A percentile compares a stretch with the other conserved stretches of the same genome.
phyloP scores from a whole-genome alignment of 2,797 vertebrate species.

The Pygocentrus nattereri region DNA sequence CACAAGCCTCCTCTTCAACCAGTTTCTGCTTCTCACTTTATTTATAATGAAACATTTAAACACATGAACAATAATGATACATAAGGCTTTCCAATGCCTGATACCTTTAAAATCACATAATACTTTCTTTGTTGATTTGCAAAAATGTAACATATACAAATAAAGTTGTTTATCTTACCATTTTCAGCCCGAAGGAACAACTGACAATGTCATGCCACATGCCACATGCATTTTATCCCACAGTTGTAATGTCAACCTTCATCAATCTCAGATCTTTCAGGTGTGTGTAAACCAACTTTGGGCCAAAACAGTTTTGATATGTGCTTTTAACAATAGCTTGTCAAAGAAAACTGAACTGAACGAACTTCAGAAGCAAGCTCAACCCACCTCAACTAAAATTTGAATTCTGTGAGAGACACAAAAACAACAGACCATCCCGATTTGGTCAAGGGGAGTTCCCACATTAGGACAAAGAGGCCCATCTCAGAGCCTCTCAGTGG shows the following conservation, averaged over 20 bases:
- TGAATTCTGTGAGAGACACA: neutral
- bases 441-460: neutral
- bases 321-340: too few species aligned
- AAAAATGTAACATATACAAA: neutral
- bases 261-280: neutral
- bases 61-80: neutral
- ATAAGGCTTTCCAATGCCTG: neutral
- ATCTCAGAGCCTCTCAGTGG: constrained; percentile 32
- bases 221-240: too few species aligned
- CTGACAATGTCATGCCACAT: neutral
- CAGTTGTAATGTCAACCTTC: neutral
- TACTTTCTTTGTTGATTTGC: neutral
- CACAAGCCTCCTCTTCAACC: neutral
- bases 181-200: too few species aligned
- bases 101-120: too few species aligned
- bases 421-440: neutral
- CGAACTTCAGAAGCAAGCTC: too few species aligned
- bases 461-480: constrained; percentile 46
- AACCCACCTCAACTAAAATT: neutral
- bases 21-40: neutral
- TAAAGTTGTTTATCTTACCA: too few species aligned
- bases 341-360: too few species aligned
- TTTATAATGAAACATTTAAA: neutral
- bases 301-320: neutral
- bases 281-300: neutral